Conservation (phyloP, 2,113 vertebrate genomes). For the Rhodinocichla rosea region DNA sequence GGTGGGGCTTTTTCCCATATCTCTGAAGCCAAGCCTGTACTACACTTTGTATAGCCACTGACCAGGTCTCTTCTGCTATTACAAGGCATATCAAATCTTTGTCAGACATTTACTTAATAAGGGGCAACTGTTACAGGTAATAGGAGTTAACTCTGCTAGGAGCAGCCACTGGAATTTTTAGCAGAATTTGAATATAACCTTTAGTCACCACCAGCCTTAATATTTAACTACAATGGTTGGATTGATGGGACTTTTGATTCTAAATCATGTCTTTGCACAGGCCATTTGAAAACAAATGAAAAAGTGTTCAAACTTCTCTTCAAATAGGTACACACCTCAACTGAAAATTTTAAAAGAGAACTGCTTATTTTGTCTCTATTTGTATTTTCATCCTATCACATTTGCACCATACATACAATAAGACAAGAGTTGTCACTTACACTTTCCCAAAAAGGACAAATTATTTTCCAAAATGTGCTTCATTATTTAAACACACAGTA, state of each 20-base stretch:
- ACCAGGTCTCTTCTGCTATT: background rate
- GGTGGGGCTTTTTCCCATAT: background rate
- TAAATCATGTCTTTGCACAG: background rate
- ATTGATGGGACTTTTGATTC: background rate
- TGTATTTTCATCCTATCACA: background rate
- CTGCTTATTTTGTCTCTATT: background rate
- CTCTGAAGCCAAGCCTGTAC: background rate
- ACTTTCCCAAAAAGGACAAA: background rate
- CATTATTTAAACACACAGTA: background rate
- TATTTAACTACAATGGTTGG: background rate
- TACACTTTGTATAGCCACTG: background rate
- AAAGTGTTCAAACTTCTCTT: background rate
- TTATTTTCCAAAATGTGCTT: background rate
- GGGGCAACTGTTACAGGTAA: background rate
- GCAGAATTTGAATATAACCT: background rate
- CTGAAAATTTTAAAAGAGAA: background rate
- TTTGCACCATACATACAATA: background rate
- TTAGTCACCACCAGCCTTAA: background rate
- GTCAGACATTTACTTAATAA: background rate
- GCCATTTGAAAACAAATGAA: background rate
- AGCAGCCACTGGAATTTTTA: background rate
- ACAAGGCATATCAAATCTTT: background rate
- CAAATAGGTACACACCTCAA: background rate
- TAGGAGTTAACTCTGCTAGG: background rate
- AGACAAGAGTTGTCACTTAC: background rate